These are phyloP conservation scores for Dromius quadrimaculatus DNA, from an alignment of 2,888 invertebrate genomes.

Conservation along the genomic window DNA sequence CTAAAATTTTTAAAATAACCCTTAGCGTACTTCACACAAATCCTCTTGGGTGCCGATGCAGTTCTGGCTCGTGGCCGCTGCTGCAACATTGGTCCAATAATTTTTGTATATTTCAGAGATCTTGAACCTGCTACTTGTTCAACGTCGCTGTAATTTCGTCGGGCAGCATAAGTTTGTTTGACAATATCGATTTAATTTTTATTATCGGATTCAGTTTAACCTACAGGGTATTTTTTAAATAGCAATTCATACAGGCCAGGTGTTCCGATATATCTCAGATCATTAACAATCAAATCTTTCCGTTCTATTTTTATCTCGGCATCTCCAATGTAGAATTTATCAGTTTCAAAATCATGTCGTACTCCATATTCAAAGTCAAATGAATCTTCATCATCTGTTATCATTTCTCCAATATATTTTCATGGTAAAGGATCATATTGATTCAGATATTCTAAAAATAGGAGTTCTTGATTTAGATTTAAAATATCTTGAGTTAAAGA, in stretches of 20 bases:
- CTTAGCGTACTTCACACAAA: not conserved
- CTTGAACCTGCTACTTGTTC: constrained; percentile 34
- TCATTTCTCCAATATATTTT: constrained; percentile 2
- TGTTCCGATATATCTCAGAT: constrained; percentile 40
- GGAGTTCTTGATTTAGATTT: no score
- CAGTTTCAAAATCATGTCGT: not conserved
- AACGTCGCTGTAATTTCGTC: constrained; percentile 30
- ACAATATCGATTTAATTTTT: constrained; percentile 46
- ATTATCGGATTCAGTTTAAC: constrained; percentile 40
- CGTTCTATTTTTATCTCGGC: constrained; percentile 16
- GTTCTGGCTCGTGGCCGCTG: not conserved
- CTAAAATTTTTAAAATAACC: constrained; percentile 1
- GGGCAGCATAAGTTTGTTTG: constrained; percentile 30
- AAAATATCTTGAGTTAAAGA: no score
- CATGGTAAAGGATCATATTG: no score
- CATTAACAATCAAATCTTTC: constrained; percentile 39
- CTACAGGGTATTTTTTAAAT: constrained; percentile 47
- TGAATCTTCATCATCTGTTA: constrained; percentile 10
- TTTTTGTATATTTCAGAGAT: constrained; percentile 29
- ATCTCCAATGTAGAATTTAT: constrained; percentile 32
- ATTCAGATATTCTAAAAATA: not conserved
- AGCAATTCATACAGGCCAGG: constrained; percentile 50
- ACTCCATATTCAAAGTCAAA: constrained; percentile 23
- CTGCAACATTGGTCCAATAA: constrained; percentile 29
- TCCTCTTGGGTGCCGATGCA: no score